A percentile compares a stretch with the other conserved stretches of the same genome.
phyloP scores from a whole-genome alignment of 2,113 vertebrate genomes.

The Carassius carassius region DNA sequence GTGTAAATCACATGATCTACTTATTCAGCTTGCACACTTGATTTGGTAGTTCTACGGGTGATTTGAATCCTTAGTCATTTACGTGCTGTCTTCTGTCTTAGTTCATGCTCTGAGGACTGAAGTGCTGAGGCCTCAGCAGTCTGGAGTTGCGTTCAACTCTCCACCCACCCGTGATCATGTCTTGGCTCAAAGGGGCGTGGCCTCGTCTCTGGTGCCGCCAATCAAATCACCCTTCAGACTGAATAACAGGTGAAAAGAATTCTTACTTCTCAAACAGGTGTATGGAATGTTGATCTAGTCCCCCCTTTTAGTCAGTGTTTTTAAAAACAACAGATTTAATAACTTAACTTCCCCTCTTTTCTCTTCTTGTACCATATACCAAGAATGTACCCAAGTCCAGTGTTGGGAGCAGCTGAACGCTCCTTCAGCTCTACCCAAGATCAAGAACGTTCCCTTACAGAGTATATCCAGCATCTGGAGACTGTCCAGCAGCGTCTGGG shows the following conservation, averaged over 20 bases:
- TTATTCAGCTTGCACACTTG: neutral
- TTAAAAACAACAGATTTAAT: too few relatives aligned
- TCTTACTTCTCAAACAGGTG: neutral
- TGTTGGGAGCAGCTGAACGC: slow-evolving; percentile 59
- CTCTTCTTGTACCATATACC: neutral
- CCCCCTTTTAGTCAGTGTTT: neutral
- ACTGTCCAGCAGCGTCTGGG: slow-evolving; percentile 85
- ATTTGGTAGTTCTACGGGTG: neutral
- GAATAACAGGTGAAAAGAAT: slow-evolving; percentile 72
- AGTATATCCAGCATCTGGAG: slow-evolving; percentile 90
- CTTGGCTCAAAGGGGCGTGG: slow-evolving; percentile 56
- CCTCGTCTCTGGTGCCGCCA: slow-evolving; percentile 58
- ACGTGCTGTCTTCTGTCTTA: slow-evolving; percentile 54
- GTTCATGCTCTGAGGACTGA: slow-evolving; percentile 62
- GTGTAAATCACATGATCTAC: too few relatives aligned
- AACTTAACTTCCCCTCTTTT: neutral
- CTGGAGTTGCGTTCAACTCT: slow-evolving; percentile 61
- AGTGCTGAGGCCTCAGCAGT: slow-evolving; percentile 77
- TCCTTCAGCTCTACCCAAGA: slow-evolving; percentile 74
- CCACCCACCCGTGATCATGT: slow-evolving; percentile 70
- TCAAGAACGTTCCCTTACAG: slow-evolving; percentile 83
- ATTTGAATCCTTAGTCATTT: neutral
- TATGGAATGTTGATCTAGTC: neutral
- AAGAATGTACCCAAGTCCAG: slow-evolving; percentile 60
- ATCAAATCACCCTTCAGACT: slow-evolving; percentile 68